Percentiles rank a stretch among this genome's conserved stretches.
These are phyloP conservation scores for Apostichopus californicus DNA, from an alignment of 35 echinoderm and acorn worm species.

Conservation along the genomic window DNA sequence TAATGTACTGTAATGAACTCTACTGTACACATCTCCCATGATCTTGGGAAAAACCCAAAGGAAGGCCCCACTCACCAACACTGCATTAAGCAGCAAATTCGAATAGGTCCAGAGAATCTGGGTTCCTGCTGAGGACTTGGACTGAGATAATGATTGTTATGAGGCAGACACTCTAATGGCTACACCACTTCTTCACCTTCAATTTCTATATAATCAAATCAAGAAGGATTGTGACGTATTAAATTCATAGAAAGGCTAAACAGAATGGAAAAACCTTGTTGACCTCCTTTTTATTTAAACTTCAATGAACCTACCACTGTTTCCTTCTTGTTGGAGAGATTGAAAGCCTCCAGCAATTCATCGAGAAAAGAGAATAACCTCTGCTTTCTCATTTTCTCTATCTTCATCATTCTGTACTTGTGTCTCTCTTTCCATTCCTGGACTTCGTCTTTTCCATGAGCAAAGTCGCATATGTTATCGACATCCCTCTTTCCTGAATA, in stretches of 20 bases:
- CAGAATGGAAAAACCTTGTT: neutral
- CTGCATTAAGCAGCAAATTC: no score
- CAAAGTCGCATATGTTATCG: conserved; percentile 76
- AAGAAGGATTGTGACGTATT: no score
- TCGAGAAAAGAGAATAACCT: conserved; percentile 86
- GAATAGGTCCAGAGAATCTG: neutral
- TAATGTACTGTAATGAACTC: no score
- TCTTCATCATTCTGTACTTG: conserved; percentile 86
- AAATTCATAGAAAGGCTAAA: no score
- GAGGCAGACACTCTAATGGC: no score
- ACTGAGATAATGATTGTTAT: no score
- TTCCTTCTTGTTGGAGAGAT: conserved; percentile 51
- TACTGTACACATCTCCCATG: no score
- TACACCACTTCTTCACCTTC: no score
- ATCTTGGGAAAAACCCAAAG: no score
- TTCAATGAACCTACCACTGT: conserved; percentile 75
- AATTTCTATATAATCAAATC: no score
- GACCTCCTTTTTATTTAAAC: neutral
- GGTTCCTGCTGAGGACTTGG: no score
- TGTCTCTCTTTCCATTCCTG: conserved; percentile 83
- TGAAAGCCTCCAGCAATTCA: conserved; percentile 63
- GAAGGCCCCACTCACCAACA: no score
- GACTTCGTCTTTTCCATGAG: conserved; percentile 83
- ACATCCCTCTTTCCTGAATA: conserved; percentile 57
- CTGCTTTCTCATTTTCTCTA: conserved; percentile 66